Evolutionary conservation across 2,888 invertebrate species (phyloP).

Genomic region (Miltochrista miniata): DNA sequence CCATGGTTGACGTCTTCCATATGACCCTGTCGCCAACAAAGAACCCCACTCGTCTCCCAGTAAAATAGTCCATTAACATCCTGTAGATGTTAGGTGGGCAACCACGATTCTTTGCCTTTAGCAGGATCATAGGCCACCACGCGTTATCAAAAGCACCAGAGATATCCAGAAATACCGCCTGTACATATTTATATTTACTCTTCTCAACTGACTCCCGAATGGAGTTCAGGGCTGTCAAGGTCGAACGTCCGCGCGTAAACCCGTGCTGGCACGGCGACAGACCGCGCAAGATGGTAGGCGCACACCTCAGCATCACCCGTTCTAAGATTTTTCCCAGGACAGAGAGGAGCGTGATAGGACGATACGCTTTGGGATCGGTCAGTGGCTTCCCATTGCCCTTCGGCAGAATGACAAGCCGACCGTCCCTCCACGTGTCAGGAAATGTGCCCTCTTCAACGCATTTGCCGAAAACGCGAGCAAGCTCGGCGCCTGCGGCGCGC

Average conservation of each 20-base stretch:
- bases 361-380: constrained; percentile 31
- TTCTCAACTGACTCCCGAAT: background rate
- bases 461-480: constrained; percentile 6
- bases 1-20: constrained; percentile 21
- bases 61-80: background rate
- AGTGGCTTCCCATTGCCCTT: background rate
- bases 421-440: constrained; percentile 35
- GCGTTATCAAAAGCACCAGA: constrained; percentile 45
- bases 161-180: constrained; percentile 29
- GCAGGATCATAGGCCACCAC: constrained; percentile 48
- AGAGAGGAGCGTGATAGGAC: constrained; percentile 42
- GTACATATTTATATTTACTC: constrained; percentile 6
- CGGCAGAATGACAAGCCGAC: constrained; percentile 1
- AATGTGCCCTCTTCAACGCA: constrained; percentile 32
- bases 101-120: constrained; percentile 31
- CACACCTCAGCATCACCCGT: constrained; percentile 16
- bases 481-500: constrained; percentile 14
- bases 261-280: constrained; percentile 34
- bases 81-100: background rate
- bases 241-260: constrained; percentile 36
- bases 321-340: constrained; percentile 42
- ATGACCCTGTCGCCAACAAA: background rate
- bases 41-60: background rate
- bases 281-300: constrained; percentile 19
- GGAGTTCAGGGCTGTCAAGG: constrained; percentile 25